Conservation (phyloP, 1,140 invertebrate species). For the Trissolcus basalis region DNA sequence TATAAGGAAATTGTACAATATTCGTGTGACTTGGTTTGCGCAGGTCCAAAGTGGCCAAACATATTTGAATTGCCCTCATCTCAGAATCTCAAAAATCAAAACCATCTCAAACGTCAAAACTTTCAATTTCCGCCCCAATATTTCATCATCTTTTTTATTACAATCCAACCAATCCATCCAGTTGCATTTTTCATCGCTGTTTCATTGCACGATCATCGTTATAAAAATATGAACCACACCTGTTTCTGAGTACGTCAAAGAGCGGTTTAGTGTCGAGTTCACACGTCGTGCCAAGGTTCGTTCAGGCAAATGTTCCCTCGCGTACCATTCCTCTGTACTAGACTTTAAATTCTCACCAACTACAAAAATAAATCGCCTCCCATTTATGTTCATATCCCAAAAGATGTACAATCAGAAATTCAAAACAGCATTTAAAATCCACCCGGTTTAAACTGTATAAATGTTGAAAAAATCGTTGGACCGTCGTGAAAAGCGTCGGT, state of each 20-base stretch:
- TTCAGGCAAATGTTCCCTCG: conserved; percentile 11
- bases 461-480: no score
- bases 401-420: no score
- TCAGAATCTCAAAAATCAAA: not conserved
- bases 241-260: conserved; percentile 40
- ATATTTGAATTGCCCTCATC: conserved; percentile 21
- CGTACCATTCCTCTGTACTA: no score
- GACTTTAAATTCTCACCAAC: no score
- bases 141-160: not conserved
- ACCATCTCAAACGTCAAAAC: no score
- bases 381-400: no score
- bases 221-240: conserved; percentile 43
- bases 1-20: conserved; percentile 37
- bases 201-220: not conserved
- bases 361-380: no score
- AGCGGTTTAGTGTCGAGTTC: conserved; percentile 27
- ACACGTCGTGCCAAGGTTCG: conserved; percentile 32
- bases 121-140: no score
- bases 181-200: not conserved
- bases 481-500: no score
- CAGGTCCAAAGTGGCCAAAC: conserved; percentile 8
- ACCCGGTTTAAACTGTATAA: no score
- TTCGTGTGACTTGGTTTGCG: conserved; percentile 10
- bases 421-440: no score
- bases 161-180: no score